A percentile compares a stretch with the other conserved stretches of the same genome.
Conservation (phyloP, 2,888 invertebrate species). For the Syritta pipiens region DNA sequence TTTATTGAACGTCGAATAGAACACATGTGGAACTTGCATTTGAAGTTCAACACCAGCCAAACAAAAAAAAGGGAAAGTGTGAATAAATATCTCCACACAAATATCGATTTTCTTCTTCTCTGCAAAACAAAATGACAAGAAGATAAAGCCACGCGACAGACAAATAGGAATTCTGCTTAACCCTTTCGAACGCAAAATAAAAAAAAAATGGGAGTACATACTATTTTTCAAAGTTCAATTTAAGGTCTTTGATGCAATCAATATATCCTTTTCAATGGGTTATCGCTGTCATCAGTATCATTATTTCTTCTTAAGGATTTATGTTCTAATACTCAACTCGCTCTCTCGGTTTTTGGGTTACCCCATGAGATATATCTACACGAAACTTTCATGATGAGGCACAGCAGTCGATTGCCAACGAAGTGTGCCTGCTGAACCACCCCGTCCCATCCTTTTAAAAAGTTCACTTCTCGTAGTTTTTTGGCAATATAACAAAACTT, state of each 20-base stretch:
- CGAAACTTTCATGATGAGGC: constrained; percentile 55
- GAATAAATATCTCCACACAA: not conserved
- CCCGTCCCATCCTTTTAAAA: constrained; percentile 23
- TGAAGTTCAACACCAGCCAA: too few species aligned
- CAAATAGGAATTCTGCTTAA: constrained; percentile 38
- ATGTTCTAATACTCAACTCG: constrained; percentile 53
- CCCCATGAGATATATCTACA: constrained; percentile 55
- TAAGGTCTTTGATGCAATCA: constrained; percentile 49
- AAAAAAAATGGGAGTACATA: too few species aligned
- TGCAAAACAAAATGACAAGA: not conserved
- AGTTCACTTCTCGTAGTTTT: constrained; percentile 38
- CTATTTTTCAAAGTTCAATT: constrained; percentile 32
- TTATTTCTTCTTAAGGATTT: constrained; percentile 55
- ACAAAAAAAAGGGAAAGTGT: not conserved
- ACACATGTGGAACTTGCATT: not conserved
- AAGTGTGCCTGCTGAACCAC: too few species aligned
- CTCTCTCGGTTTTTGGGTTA: constrained; percentile 53
- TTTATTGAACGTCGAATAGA: constrained; percentile 26
- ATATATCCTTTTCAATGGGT: constrained; percentile 56
- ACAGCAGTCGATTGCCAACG: constrained; percentile 56
- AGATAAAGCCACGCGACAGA: constrained; percentile 24
- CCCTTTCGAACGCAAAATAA: constrained; percentile 40
- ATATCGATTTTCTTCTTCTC: not conserved
- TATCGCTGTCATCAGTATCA: constrained; percentile 64
- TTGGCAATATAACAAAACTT: constrained; percentile 58